Conservation (phyloP, 2,888 invertebrate genomes). For the Andrena fulva region DNA sequence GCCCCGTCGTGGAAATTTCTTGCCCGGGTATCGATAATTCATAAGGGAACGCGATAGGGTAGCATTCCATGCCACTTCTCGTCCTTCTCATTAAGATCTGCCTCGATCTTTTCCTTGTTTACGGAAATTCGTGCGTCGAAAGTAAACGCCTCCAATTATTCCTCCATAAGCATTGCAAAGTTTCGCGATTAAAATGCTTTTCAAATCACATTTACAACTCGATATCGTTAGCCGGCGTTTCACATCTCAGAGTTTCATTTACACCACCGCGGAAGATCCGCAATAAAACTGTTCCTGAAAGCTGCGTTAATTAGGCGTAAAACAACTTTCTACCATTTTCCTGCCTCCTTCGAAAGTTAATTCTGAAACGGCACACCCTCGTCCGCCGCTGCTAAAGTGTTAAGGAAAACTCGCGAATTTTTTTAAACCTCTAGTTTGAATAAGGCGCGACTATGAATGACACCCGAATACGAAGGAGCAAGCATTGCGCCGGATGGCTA, state of each 20-base stretch:
- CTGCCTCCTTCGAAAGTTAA: no score
- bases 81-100: conserved; percentile 7
- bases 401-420: no score
- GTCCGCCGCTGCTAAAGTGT: no score
- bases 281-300: no score
- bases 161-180: no score
- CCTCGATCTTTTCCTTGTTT: background rate
- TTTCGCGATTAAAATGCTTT: background rate
- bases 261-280: no score
- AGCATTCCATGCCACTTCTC: background rate
- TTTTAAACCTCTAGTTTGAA: background rate
- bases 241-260: no score
- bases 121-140: background rate
- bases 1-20: conserved; percentile 23
- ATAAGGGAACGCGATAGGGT: background rate
- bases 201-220: no score
- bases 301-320: no score
- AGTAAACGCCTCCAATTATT: no score
- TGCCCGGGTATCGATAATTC: conserved; percentile 10
- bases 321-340: no score
- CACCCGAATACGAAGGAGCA: conserved; percentile 60
- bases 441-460: background rate
- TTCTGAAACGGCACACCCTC: no score
- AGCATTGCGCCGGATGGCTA: conserved; percentile 67
- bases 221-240: background rate